These are phyloP conservation scores for Rhabdomys pumilio DNA, from an alignment of 2,797 vertebrate species.

Conservation along the genomic window DNA sequence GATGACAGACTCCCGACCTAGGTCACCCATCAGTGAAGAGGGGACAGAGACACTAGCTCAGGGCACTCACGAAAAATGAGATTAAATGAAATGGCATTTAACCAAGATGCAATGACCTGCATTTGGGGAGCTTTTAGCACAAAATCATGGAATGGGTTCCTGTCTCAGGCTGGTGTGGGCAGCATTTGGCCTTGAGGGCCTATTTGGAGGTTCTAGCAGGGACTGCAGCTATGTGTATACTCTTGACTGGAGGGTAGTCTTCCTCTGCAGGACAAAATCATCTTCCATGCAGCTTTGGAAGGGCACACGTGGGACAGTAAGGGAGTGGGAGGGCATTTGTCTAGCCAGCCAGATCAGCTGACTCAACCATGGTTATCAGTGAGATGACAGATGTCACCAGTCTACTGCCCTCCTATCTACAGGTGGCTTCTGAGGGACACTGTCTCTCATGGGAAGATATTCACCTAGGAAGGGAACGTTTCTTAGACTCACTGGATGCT, in stretches of 20 bases:
- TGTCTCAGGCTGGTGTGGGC: neutral
- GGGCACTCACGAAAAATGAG: neutral
- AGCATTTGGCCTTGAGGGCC: neutral
- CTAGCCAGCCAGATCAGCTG: neutral
- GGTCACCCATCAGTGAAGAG: neutral
- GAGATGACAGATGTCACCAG: neutral
- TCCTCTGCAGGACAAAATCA: neutral
- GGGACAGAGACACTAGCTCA: neutral
- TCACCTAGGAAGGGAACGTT: neutral
- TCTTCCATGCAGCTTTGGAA: neutral
- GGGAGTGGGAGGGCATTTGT: neutral
- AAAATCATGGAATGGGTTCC: neutral
- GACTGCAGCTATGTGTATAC: rapidly evolving
- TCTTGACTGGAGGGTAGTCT: neutral
- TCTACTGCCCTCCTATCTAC: neutral
- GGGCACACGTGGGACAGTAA: neutral
- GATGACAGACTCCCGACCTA: neutral
- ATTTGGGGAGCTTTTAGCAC: rapidly evolving
- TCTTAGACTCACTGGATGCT: neutral
- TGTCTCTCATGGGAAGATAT: neutral
- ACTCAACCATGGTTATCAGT: neutral
- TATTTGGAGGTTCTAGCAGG: neutral
- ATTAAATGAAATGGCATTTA: neutral
- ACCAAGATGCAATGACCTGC: too few relatives aligned
- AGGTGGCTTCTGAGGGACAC: neutral